These are phyloP conservation scores for Trachelipus rathkii DNA, from an alignment of 1,140 invertebrate species.

Conservation along the genomic window DNA sequence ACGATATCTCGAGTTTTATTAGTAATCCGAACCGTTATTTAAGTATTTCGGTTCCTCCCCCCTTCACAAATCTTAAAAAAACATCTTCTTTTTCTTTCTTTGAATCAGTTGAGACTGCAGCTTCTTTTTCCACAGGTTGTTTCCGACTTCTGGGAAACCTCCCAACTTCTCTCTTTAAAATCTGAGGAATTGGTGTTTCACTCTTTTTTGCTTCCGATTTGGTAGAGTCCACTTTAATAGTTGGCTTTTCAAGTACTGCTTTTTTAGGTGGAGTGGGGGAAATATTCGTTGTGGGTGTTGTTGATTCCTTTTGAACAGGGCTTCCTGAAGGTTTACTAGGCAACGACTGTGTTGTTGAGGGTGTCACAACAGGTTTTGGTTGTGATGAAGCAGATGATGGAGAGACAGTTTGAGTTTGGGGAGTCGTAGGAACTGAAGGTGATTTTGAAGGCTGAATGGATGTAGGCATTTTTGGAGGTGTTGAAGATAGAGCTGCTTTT, in stretches of 20 bases:
- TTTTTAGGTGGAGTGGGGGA: slow-evolving; percentile 16
- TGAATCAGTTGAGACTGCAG: slow-evolving; percentile 29
- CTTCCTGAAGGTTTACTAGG: not conserved
- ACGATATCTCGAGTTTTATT: too few species aligned
- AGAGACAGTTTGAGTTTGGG: slow-evolving; percentile 46
- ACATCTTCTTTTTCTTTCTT: slow-evolving; percentile 29
- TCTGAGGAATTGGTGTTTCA: not conserved
- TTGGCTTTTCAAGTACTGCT: too few species aligned
- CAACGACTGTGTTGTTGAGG: slow-evolving; percentile 28
- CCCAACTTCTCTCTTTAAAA: not conserved
- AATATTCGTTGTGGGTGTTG: slow-evolving; percentile 30
- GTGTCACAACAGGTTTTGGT: slow-evolving; percentile 44
- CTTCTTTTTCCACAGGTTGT: slow-evolving; percentile 36
- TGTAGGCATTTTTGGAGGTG: slow-evolving; percentile 30
- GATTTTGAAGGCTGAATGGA: slow-evolving; percentile 28
- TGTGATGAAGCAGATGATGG: slow-evolving; percentile 41
- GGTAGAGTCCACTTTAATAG: not conserved
- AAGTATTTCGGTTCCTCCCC: too few species aligned
- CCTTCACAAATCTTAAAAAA: too few species aligned
- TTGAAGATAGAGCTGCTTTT: slow-evolving; percentile 49
- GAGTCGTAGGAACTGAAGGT: slow-evolving; percentile 31
- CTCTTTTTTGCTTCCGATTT: not conserved
- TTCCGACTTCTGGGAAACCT: slow-evolving; percentile 1
- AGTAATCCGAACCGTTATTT: too few species aligned
- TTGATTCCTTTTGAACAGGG: slow-evolving; percentile 26